These are phyloP conservation scores for Semaprochilodus insignis DNA, from an alignment of 2,797 vertebrate species.

Conservation along the genomic window DNA sequence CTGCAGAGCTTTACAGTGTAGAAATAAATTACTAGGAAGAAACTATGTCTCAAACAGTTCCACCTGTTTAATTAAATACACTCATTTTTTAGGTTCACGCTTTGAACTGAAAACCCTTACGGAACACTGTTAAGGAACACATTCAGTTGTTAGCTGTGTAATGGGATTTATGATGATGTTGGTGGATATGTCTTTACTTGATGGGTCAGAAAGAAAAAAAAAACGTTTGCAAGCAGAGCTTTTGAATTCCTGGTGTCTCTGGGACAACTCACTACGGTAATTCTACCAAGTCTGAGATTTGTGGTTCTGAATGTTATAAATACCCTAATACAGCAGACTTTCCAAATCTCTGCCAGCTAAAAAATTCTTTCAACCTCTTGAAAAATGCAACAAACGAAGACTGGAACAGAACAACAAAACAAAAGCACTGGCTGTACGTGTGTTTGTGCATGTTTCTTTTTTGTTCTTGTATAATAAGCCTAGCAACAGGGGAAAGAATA, in stretches of 20 bases:
- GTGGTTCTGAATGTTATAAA: not conserved
- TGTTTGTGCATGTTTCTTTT: not conserved
- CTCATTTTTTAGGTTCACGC: not conserved
- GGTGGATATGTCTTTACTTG: constrained; percentile 15
- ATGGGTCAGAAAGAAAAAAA: constrained; percentile 5
- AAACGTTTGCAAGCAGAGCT: constrained; percentile 3
- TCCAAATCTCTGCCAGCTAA: not conserved
- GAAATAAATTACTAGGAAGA: constrained; percentile 65
- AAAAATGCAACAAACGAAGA: not conserved
- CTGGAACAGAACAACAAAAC: not conserved
- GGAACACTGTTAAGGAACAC: constrained; percentile 47
- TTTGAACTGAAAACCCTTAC: constrained; percentile 9
- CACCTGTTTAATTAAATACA: constrained; percentile 27
- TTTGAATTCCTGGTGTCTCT: not conserved
- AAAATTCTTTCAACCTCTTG: constrained; percentile 9
- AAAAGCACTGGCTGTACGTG: not conserved
- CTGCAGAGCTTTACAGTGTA: constrained; percentile 79
- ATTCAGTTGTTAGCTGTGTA: constrained; percentile 2
- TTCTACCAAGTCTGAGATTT: constrained; percentile 10
- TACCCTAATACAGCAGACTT: constrained; percentile 4
- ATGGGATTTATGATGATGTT: not conserved
- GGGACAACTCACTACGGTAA: not conserved
- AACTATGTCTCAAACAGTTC: constrained; percentile 52
- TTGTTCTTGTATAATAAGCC: not conserved
- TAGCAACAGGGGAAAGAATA: constrained; percentile 22